phyloP scores from a whole-genome alignment of 2,113 vertebrate species.

The Vimba vimba region DNA sequence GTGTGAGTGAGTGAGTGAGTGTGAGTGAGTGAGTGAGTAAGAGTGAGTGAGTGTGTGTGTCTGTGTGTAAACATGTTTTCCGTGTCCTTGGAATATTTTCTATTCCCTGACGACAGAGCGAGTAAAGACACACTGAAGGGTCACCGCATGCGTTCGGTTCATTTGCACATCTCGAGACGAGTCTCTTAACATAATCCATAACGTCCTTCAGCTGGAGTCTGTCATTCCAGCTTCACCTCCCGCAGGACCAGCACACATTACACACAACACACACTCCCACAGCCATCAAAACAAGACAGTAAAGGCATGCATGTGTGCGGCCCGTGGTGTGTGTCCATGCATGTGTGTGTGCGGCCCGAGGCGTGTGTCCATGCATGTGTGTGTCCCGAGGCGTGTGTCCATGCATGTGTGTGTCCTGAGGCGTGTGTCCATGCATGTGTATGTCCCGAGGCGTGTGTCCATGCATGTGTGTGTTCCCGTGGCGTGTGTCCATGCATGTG shows the following conservation, averaged over 20 bases:
- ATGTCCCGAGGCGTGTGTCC: too few species aligned
- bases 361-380: too few species aligned
- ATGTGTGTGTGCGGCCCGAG: too few species aligned
- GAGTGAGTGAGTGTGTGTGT: too few species aligned
- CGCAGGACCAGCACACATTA: neutral
- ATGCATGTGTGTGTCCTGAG: too few species aligned
- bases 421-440: too few species aligned
- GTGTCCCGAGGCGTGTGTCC: too few species aligned
- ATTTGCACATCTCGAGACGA: slow-evolving; percentile 32
- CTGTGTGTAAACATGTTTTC: too few species aligned
- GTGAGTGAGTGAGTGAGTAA: too few species aligned
- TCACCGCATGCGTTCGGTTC: neutral
- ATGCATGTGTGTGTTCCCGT: too few species aligned
- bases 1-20: too few species aligned
- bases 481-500: too few species aligned
- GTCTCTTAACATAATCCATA: slow-evolving; percentile 44
- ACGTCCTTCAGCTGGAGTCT: slow-evolving; percentile 43
- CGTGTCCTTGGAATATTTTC: neutral
- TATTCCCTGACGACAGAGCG: neutral
- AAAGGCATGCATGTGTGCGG: neutral
- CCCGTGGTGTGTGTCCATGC: neutral
- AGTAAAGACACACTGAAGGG: neutral
- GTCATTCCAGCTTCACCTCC: slow-evolving; percentile 21
- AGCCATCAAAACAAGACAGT: neutral
- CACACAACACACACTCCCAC: neutral